A percentile compares a stretch with the other conserved stretches of the same genome.
Conservation (phyloP, 2,797 vertebrate species). For the Benthosema pterotum region DNA sequence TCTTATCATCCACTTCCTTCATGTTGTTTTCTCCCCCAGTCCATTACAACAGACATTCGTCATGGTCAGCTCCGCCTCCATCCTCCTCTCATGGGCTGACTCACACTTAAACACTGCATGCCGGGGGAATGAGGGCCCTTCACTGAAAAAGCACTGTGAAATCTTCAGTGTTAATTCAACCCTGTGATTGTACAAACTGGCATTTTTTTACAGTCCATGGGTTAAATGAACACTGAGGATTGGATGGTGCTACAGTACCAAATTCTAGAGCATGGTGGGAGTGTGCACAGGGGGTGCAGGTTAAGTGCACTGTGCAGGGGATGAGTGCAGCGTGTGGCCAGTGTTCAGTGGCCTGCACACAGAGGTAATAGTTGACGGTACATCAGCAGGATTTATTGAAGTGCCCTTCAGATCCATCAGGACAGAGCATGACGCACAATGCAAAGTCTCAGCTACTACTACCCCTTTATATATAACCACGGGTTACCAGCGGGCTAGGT, state of each 20-base stretch:
- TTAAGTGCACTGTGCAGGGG: slow-evolving; percentile 63
- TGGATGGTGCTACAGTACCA: slow-evolving; percentile 21
- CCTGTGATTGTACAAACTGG: no score
- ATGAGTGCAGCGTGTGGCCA: slow-evolving; percentile 39
- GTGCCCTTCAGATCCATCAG: slow-evolving; percentile 17
- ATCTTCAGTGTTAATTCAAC: no score
- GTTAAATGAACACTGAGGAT: no score
- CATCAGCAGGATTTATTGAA: slow-evolving; percentile 25
- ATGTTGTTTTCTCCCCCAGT: not conserved
- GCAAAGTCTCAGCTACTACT: slow-evolving; percentile 4
- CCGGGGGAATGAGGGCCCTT: slow-evolving; percentile 51
- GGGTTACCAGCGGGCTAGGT: no score
- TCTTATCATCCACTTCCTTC: not conserved
- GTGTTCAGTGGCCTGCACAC: slow-evolving; percentile 23
- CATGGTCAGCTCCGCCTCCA: slow-evolving; percentile 10
- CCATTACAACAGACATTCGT: slow-evolving; percentile 58
- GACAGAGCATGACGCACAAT: slow-evolving; percentile 13
- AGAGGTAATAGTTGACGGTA: slow-evolving; percentile 17
- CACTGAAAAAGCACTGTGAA: slow-evolving; percentile 24
- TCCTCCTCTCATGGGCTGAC: slow-evolving; percentile 47
- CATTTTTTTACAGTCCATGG: no score
- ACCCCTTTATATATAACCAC: no score
- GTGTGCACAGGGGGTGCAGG: slow-evolving; percentile 42
- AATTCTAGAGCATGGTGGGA: slow-evolving; percentile 46
- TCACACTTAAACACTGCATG: slow-evolving; percentile 59